Evolutionary conservation across 2,888 invertebrate genomes (phyloP), one percentile per base, ranked within the genome.

Genomic region (Scaptomyza parva): DNA sequence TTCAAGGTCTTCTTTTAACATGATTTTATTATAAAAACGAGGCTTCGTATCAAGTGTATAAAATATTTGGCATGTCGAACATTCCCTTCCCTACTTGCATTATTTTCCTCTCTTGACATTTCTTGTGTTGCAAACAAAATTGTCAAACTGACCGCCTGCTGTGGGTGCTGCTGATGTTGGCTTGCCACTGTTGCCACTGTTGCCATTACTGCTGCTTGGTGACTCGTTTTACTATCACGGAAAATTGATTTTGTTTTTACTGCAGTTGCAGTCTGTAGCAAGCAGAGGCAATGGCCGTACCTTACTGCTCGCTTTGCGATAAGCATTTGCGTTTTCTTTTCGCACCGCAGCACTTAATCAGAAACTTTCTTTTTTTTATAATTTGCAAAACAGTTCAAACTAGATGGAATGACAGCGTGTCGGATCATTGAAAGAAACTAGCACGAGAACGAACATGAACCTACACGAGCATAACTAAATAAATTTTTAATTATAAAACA

Each of bases 231-330:
- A 44, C 53, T 66, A 54, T 66, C 39, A 61, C 48, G 39, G 62
- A 64, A 81, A 82, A 85, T 82, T 82, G 82, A 82, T 82, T 82
- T 77, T 70, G 68, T 63, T 74, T 71, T 79, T 70, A 44, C 52
- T 61, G 61, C 67, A 30, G 54, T 66, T 17, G 54, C 54, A 45
- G 58, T 40, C 7, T 40, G 47, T 37, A 9, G 7, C 47, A 14
- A 35, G 51, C 64, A 22, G 35, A 43, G 9, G 26, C 43, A 28
- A 12, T 18, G 12, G 12, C 18, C 8, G 14, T 35, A 17, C 12
- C 40, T 24, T 35, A 61, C 73, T 79, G 79, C 39, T 51, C 14
- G 24, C 55, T 26, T 18, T 41, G 65, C 61, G 81, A 81, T 81
- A 81, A 81, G 84, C 66, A 76, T 72, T 78, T 70, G 75, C 71